Evolutionary conservation across 2,113 vertebrate genomes (phyloP).

Genomic region (Notiomystis cincta): DNA sequence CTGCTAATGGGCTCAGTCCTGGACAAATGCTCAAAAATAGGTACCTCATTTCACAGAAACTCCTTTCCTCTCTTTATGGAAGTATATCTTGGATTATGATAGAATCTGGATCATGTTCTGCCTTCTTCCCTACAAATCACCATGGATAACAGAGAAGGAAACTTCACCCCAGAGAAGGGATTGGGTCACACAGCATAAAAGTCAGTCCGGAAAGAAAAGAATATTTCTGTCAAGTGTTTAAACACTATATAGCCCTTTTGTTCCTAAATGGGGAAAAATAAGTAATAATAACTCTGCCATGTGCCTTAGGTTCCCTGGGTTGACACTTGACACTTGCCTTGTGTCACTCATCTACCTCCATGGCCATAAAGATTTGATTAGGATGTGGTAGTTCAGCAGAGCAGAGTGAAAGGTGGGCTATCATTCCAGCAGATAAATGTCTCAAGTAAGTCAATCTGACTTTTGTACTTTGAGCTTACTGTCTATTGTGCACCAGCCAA

Average conservation of each 20-base stretch:
- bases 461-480: constrained; percentile 1
- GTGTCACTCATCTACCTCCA: background rate
- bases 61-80: background rate
- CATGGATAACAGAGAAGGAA: background rate
- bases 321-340: background rate
- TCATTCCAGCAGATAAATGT: constrained; percentile 8
- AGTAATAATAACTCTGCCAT: background rate
- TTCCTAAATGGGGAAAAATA: background rate
- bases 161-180: background rate
- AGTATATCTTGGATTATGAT: background rate
- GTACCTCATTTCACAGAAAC: background rate
- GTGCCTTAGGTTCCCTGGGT: background rate
- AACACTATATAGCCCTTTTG: background rate
- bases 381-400: background rate
- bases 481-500: background rate
- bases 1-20: background rate
- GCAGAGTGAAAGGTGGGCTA: background rate
- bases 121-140: background rate
- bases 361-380: background rate
- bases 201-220: background rate
- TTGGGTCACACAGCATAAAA: background rate
- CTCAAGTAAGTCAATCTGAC: constrained; percentile 5
- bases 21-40: background rate
- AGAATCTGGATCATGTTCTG: background rate
- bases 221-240: background rate